A percentile compares a stretch with the other conserved stretches of the same genome.
Conservation (phyloP, 2,797 vertebrate genomes). For the Anisognathus igniventris region DNA sequence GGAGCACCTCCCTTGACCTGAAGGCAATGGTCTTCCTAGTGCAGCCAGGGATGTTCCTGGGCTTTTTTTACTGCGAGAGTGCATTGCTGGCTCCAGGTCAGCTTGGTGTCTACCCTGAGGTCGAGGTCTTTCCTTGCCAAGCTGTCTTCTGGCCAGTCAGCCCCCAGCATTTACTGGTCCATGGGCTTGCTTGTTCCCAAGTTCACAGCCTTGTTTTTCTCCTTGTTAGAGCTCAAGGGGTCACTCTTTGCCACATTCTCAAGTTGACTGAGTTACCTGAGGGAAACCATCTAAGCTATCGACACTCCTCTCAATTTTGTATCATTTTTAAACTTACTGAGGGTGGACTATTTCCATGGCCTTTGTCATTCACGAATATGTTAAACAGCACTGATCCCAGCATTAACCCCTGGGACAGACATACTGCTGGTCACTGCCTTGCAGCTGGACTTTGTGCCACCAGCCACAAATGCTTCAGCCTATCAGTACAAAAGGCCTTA, state of each 20-base stretch:
- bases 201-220: background rate
- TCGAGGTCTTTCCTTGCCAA: background rate
- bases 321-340: background rate
- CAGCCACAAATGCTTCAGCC: background rate
- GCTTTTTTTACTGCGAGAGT: background rate
- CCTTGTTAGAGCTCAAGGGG: background rate
- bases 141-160: background rate
- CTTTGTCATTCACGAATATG: background rate
- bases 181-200: rapidly evolving
- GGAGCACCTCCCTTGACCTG: background rate
- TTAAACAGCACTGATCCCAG: background rate
- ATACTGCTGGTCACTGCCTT: background rate
- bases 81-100: background rate
- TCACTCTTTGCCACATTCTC: rapidly evolving
- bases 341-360: background rate
- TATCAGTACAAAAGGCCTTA: background rate
- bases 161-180: background rate
- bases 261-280: background rate
- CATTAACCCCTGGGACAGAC: background rate
- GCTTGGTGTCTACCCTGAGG: background rate
- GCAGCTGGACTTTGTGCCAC: background rate
- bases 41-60: background rate
- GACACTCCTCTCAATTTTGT: background rate
- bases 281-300: background rate
- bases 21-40: background rate